Evolutionary conservation across 2,113 vertebrate species (phyloP).

Genomic region (Cromileptes altivelis): DNA sequence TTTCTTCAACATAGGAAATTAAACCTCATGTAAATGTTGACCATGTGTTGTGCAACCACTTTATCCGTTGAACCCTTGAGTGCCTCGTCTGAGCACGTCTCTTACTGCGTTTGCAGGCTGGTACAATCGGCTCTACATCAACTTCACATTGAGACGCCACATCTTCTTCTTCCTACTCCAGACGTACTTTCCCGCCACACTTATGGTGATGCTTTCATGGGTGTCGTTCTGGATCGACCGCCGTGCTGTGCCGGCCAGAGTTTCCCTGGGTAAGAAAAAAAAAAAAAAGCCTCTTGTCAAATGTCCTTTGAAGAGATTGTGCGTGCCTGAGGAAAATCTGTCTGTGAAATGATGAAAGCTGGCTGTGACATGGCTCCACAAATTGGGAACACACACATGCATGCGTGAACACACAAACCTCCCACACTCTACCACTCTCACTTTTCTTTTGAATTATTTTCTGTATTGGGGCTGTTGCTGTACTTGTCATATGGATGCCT

Average conservation of each 20-base stretch:
- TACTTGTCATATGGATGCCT: slow-evolving; percentile 3
- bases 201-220: slow-evolving; percentile 98
- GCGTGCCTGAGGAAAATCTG: slow-evolving; percentile 32
- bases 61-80: not conserved
- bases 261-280: slow-evolving; percentile 90
- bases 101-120: slow-evolving; percentile 85
- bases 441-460: slow-evolving; percentile 54
- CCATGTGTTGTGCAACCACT: not conserved
- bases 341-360: slow-evolving; percentile 59
- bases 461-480: slow-evolving; percentile 27
- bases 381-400: slow-evolving; percentile 29
- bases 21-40: not conserved
- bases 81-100: not conserved
- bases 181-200: slow-evolving; percentile 93
- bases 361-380: slow-evolving; percentile 31
- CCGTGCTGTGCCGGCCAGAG: slow-evolving; percentile 94
- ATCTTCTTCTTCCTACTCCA: slow-evolving; percentile 98
- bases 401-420: slow-evolving; percentile 29
- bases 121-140: slow-evolving; percentile 97
- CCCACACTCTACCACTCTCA: not conserved
- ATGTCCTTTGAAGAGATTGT: slow-evolving; percentile 34
- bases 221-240: slow-evolving; percentile 97
- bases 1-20: not conserved
- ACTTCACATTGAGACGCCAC: slow-evolving; percentile 92
- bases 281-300: not conserved